Evolutionary conservation across 1,140 invertebrate species (phyloP).

Genomic region (Calliphora vicina): DNA sequence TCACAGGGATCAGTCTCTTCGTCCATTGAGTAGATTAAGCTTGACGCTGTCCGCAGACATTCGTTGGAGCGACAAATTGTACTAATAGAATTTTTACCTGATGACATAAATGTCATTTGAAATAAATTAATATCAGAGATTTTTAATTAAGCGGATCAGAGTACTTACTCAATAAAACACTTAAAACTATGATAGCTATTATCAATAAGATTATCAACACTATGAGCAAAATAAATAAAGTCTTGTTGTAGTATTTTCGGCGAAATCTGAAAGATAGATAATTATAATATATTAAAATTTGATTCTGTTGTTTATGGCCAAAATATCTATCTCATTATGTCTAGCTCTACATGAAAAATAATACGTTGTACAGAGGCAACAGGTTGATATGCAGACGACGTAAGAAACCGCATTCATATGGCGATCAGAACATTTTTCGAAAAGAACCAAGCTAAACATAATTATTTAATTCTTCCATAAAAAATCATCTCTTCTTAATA

Average conservation of each 20-base stretch:
- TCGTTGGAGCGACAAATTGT: conserved; percentile 67
- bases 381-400: too few species aligned
- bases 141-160: not conserved
- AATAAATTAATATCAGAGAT: too few species aligned
- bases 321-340: too few species aligned
- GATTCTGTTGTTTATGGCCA: not conserved
- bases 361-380: too few species aligned
- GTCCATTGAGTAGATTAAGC: conserved; percentile 70
- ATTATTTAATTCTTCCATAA: too few species aligned
- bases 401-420: too few species aligned
- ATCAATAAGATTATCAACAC: conserved; percentile 64
- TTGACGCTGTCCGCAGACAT: conserved; percentile 71
- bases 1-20: conserved; percentile 69
- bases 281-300: not conserved
- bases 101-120: too few species aligned
- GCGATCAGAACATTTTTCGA: too few species aligned
- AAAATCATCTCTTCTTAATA: too few species aligned
- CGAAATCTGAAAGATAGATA: conserved; percentile 64
- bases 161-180: conserved; percentile 49
- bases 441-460: too few species aligned
- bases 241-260: conserved; percentile 66
- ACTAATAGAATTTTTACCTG: conserved; percentile 49
- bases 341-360: too few species aligned
- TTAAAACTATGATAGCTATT: conserved; percentile 61
- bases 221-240: conserved; percentile 60